Evolutionary conservation across 2,888 invertebrate species (phyloP).

Genomic region (Coelopa pilipes): DNA sequence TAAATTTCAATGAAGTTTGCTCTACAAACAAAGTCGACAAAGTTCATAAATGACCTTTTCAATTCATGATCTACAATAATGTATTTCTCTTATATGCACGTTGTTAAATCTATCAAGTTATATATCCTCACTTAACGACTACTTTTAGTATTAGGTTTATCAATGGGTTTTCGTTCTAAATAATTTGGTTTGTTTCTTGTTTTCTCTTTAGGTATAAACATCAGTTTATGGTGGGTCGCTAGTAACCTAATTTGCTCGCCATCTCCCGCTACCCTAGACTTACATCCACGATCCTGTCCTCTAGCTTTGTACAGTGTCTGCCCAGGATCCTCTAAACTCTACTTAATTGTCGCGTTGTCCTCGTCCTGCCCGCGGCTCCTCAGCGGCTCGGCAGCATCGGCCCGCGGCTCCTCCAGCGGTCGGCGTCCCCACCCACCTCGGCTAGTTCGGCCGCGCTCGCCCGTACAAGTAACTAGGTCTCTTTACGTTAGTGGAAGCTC

Average conservation of each 20-base stretch:
- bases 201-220: neutral
- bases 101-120: too few species aligned
- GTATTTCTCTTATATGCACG: too few species aligned
- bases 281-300: constrained; percentile 4
- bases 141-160: too few species aligned
- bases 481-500: constrained; percentile 62
- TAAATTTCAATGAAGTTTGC: too few species aligned
- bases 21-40: too few species aligned
- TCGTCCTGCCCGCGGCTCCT: neutral
- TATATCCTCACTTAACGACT: too few species aligned
- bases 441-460: constrained; percentile 35
- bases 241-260: constrained; percentile 1
- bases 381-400: neutral
- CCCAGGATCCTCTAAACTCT: neutral
- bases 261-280: neutral
- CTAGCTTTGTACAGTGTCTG: constrained; percentile 16
- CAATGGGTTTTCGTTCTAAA: too few species aligned
- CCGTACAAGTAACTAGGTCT: constrained; percentile 21
- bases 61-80: too few species aligned
- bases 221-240: constrained; percentile 24
- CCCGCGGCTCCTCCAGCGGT: neutral
- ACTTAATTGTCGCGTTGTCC: constrained; percentile 32
- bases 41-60: too few species aligned
- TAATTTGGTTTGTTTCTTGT: neutral
- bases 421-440: neutral